phyloP scores from a whole-genome alignment of 1,140 invertebrate species.

The Lordiphosa mommai region DNA sequence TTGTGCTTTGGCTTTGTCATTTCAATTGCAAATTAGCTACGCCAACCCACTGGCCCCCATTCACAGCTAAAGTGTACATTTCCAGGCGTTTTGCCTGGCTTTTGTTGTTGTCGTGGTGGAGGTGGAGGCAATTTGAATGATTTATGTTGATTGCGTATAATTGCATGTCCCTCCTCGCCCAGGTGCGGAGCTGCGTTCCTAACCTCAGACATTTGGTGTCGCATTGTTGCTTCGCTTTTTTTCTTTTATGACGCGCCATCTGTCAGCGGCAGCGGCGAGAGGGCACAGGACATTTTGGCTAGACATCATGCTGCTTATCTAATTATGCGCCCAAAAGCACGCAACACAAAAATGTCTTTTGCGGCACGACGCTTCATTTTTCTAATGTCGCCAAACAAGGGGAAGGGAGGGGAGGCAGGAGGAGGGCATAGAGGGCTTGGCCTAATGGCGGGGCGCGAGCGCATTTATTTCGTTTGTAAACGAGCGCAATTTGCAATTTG shows the following conservation, averaged over 20 bases:
- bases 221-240: slow-evolving; percentile 46
- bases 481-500: slow-evolving; percentile 68
- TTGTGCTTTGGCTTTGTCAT: slow-evolving; percentile 51
- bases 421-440: slow-evolving; percentile 1
- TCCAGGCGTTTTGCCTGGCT: not conserved
- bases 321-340: slow-evolving; percentile 66
- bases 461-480: slow-evolving; percentile 69
- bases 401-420: not conserved
- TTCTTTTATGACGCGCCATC: slow-evolving; percentile 69
- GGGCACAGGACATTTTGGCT: not conserved
- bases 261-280: slow-evolving; percentile 48
- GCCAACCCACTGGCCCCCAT: not conserved
- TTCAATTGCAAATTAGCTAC: slow-evolving; percentile 71
- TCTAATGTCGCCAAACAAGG: slow-evolving; percentile 38
- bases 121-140: slow-evolving; percentile 67
- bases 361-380: slow-evolving; percentile 69
- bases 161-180: slow-evolving; percentile 43
- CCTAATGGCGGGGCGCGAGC: slow-evolving; percentile 50
- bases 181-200: slow-evolving; percentile 2
- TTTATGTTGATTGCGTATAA: slow-evolving; percentile 76
- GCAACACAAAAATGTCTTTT: slow-evolving; percentile 67
- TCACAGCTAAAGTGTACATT: slow-evolving; percentile 5
- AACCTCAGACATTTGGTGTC: slow-evolving; percentile 60
- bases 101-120: slow-evolving; percentile 7
- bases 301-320: slow-evolving; percentile 57